These are phyloP conservation scores for Sicus ferrugineus DNA, from an alignment of 2,888 invertebrate species.

Conservation along the genomic window DNA sequence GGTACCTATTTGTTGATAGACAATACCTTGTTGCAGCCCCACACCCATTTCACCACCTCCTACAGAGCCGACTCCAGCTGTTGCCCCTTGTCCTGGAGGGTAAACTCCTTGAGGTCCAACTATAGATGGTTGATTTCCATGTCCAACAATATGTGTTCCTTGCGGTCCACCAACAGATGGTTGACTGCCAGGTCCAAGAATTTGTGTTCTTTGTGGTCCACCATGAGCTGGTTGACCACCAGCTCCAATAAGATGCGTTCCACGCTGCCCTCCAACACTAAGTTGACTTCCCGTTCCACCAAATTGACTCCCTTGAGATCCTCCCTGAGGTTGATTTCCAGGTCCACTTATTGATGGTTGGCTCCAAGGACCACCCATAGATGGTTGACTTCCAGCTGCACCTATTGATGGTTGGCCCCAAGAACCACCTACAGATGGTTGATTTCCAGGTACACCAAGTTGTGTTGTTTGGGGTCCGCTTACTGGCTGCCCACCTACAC, in stretches of 20 bases:
- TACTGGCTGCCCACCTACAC: conserved; percentile 21
- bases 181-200: not conserved
- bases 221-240: conserved; percentile 23
- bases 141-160: not conserved
- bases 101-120: conserved; percentile 1
- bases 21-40: not conserved
- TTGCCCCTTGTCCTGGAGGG: not conserved
- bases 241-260: not conserved
- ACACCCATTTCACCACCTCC: no score
- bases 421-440: conserved; percentile 14
- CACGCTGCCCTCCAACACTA: conserved; percentile 10
- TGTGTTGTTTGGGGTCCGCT: conserved; percentile 25
- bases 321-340: conserved; percentile 18
- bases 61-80: no score
- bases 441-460: conserved; percentile 26
- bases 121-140: not conserved
- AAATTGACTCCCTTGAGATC: not conserved
- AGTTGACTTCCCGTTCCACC: not conserved
- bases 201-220: not conserved
- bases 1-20: not conserved
- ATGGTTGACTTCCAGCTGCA: conserved; percentile 1
- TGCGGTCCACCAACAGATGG: not conserved
- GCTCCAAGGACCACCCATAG: conserved; percentile 9
- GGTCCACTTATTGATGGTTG: conserved; percentile 25
- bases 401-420: not conserved